Conservation (phyloP, 2,797 vertebrate genomes). For the Sebastes elongatus region DNA sequence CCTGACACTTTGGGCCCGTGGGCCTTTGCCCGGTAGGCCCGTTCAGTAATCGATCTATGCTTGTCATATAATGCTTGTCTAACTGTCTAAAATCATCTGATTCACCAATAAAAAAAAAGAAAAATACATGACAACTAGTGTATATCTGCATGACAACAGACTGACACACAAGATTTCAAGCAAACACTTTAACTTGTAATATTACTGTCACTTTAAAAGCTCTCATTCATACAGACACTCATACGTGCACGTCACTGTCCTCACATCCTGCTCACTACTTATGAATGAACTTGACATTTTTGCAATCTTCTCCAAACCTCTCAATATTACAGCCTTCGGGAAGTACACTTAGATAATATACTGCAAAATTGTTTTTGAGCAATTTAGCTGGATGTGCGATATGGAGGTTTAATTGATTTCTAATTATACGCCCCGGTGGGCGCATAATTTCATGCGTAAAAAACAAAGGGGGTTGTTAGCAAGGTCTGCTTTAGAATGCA, state of each 20-base stretch:
- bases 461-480: constrained; percentile 66
- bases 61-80: not conserved
- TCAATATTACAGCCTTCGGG: not conserved
- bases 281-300: not conserved
- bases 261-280: not conserved
- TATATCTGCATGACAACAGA: not conserved
- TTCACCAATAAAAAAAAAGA: not conserved
- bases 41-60: not conserved
- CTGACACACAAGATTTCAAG: not conserved
- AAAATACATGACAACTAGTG: not conserved
- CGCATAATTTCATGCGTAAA: constrained; percentile 55
- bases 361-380: constrained; percentile 41
- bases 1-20: not conserved
- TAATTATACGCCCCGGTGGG: constrained; percentile 67
- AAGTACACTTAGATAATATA: constrained; percentile 12
- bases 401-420: constrained; percentile 70
- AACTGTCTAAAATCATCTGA: not conserved
- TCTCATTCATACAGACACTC: not conserved
- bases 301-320: not conserved
- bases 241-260: not conserved
- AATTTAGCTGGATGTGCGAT: constrained; percentile 58
- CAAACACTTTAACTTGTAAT: not conserved
- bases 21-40: too few relatives aligned
- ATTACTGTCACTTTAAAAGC: not conserved
- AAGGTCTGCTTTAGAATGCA: constrained; percentile 51